Conservation (phyloP, 2,797 vertebrate species). For the Corythornis leucogaster region DNA sequence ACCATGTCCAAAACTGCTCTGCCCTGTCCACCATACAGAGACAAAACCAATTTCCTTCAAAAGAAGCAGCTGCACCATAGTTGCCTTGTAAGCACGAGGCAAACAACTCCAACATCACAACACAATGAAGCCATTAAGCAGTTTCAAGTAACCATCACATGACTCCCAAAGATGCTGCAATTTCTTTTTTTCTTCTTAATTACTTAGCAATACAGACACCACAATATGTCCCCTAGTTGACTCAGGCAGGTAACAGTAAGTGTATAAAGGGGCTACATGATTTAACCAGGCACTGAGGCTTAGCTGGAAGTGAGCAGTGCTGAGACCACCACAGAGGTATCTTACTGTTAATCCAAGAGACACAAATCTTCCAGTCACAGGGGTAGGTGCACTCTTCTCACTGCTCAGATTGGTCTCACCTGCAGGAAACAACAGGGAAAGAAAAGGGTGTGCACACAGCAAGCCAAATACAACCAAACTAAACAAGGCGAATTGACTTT, state of each 20-base stretch:
- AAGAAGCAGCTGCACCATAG: neutral
- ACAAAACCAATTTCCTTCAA: neutral
- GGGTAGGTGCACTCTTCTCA: constrained; percentile 31
- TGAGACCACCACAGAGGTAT: neutral
- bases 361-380: constrained; percentile 8
- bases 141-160: fast-evolving
- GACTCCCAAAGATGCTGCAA: neutral
- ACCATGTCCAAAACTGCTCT: neutral
- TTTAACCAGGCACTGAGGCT: neutral
- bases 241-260: neutral
- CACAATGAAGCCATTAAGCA: neutral
- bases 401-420: neutral
- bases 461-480: neutral
- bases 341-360: constrained; percentile 63
- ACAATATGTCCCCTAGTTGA: fast-evolving
- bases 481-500: neutral
- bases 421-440: neutral
- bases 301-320: neutral
- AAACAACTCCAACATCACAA: neutral
- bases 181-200: neutral
- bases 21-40: neutral
- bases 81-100: neutral
- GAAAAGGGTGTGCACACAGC: fast-evolving
- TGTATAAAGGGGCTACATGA: neutral
- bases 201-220: neutral